A percentile compares a stretch with the other conserved stretches of the same genome.
phyloP scores from a whole-genome alignment of 2,888 invertebrate genomes.

The Strigamia crassipes region DNA sequence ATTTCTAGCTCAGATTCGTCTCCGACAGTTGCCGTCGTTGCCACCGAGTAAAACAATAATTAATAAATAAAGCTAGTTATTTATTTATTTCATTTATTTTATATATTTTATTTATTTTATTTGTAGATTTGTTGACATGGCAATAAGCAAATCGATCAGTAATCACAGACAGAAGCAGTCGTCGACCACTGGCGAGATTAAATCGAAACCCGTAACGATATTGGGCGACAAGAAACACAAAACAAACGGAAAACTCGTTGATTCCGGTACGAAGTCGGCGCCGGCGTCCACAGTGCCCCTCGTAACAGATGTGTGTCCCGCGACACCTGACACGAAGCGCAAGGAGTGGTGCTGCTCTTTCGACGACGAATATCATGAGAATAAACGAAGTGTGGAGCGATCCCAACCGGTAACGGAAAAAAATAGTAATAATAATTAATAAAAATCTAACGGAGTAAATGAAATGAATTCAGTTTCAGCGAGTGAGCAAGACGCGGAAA shows the following conservation, averaged over 20 bases:
- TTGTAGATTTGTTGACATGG: constrained; percentile 41
- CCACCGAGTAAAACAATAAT: constrained; percentile 29
- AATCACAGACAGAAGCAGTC: not conserved
- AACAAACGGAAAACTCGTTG: not conserved
- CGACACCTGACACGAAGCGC: constrained; percentile 47
- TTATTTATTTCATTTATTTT: not conserved
- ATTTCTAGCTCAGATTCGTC: constrained; percentile 44
- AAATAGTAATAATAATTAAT: not conserved
- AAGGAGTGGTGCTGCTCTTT: constrained; percentile 45
- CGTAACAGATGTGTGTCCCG: constrained; percentile 33
- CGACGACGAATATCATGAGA: constrained; percentile 48
- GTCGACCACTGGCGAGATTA: not conserved
- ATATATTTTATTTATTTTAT: not conserved
- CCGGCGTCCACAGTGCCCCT: not conserved
- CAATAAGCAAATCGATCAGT: constrained; percentile 44
- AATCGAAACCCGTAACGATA: not conserved
- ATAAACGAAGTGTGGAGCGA: constrained; percentile 48
- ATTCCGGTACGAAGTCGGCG: not conserved
- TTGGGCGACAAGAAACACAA: not conserved
- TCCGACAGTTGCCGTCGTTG: constrained; percentile 33
- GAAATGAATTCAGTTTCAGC: constrained; percentile 43
- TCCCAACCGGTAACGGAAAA: constrained; percentile 48
- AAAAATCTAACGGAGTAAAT: not conserved
- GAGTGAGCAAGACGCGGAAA: constrained; percentile 46
- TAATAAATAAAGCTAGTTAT: too few species aligned